A percentile compares a stretch with the other conserved stretches of the same genome.
phyloP scores from a whole-genome alignment of 2,797 vertebrate species.

The Gambusia yucatana region DNA sequence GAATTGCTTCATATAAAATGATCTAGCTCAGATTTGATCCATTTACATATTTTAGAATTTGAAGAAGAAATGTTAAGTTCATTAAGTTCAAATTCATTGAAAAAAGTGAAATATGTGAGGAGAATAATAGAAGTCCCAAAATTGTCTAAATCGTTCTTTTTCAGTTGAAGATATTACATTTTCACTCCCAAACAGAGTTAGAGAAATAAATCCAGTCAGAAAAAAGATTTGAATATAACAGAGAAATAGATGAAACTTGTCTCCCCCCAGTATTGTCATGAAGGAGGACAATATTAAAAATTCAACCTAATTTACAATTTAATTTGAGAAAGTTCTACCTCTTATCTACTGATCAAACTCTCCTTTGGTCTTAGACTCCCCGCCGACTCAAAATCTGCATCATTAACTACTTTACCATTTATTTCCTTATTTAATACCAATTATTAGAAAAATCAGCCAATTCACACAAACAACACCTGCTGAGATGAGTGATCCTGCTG shows the following conservation, averaged over 20 bases:
- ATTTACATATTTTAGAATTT: no score
- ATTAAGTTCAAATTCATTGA: no score
- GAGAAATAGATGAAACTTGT: background rate
- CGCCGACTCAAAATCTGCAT: background rate
- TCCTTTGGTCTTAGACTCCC: background rate
- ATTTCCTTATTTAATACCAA: slow-evolving; percentile 8
- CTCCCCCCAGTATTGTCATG: background rate
- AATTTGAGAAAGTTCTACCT: background rate
- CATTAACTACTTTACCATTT: background rate
- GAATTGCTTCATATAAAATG: background rate
- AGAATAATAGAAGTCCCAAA: background rate
- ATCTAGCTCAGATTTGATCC: background rate
- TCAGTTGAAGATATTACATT: background rate
- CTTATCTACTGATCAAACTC: background rate
- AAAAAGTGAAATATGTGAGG: no score
- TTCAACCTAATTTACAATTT: background rate
- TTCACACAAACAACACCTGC: slow-evolving; percentile 18
- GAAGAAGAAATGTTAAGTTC: no score
- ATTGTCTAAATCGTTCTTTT: background rate
- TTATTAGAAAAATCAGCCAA: slow-evolving; percentile 8
- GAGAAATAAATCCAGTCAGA: background rate
- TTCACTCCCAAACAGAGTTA: background rate
- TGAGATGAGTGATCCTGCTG: slow-evolving; percentile 14
- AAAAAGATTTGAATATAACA: background rate
- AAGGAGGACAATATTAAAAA: background rate